Conservation (phyloP, 2,113 vertebrate genomes). For the Setophaga kirtlandii region DNA sequence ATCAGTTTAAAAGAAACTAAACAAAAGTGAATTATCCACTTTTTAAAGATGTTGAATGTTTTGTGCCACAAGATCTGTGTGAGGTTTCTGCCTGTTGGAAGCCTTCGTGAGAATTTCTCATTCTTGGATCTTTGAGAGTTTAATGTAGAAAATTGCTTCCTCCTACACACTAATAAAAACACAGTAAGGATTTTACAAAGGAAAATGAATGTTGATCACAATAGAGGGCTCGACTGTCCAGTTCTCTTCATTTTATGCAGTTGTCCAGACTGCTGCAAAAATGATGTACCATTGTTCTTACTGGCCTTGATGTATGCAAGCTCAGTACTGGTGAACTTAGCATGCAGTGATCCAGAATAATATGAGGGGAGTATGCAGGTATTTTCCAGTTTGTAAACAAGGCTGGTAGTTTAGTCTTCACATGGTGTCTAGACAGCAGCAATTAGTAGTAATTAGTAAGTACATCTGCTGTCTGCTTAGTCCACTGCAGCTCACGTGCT, state of each 20-base stretch:
- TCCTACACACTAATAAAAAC: not conserved
- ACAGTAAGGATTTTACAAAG: not conserved
- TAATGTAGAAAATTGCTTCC: not conserved
- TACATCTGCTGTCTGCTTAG: conserved; percentile 51
- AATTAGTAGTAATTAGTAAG: conserved; percentile 58
- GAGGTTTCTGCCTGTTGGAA: not conserved
- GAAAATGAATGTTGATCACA: not conserved
- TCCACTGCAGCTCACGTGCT: not conserved
- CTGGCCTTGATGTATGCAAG: not conserved
- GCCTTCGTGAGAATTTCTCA: not conserved
- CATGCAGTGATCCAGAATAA: not conserved
- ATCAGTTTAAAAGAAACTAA: not conserved
- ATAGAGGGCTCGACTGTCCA: not conserved
- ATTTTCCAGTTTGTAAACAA: conserved; percentile 47
- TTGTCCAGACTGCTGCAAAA: not conserved
- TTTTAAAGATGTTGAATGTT: not conserved
- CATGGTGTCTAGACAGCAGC: conserved; percentile 57
- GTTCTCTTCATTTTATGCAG: not conserved
- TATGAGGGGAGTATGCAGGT: not conserved
- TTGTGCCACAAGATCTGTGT: not conserved
- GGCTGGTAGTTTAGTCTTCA: conserved; percentile 25
- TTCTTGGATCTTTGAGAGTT: not conserved
- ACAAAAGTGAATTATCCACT: not conserved
- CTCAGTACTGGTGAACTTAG: not conserved
- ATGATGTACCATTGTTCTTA: not conserved